These are phyloP conservation scores for Helicoverpa armigera DNA, from an alignment of 1,140 invertebrate species.

Conservation along the genomic window DNA sequence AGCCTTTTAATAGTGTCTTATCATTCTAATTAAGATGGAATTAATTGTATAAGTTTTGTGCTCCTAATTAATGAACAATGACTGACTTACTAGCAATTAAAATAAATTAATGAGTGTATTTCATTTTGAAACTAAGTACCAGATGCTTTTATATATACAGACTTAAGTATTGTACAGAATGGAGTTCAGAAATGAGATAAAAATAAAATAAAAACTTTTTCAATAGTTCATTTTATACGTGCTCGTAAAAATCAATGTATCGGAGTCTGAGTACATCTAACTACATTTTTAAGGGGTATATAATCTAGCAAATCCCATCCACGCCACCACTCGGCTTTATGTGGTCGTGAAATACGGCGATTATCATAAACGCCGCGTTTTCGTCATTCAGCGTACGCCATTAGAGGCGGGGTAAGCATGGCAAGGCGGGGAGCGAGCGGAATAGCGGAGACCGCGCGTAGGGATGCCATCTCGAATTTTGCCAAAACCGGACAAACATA, in stretches of 20 bases:
- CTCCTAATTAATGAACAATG: neutral
- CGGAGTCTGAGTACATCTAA: conserved; percentile 3
- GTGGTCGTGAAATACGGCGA: conserved; percentile 72
- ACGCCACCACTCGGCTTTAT: conserved; percentile 62
- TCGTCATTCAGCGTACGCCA: conserved; percentile 67
- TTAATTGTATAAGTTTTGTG: conserved; percentile 11
- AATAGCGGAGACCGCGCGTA: neutral
- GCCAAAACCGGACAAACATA: too few species aligned
- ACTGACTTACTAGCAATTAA: neutral
- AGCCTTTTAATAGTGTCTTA: neutral
- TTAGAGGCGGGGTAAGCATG: conserved; percentile 59
- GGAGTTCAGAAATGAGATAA: neutral
- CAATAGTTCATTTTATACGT: neutral
- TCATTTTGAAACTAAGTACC: neutral
- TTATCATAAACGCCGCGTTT: conserved; percentile 77
- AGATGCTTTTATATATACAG: neutral
- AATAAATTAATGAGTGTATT: neutral
- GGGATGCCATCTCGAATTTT: too few species aligned
- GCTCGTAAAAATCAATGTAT: conserved; percentile 31
- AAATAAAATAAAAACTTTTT: neutral
- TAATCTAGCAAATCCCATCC: conserved; percentile 63
- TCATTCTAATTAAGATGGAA: conserved; percentile 2
- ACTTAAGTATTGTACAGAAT: neutral
- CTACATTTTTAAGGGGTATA: conserved; percentile 40
- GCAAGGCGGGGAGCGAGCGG: conserved; percentile 46